Conservation (phyloP, 2,797 vertebrate species). For the Chiroxiphia lanceolata region DNA sequence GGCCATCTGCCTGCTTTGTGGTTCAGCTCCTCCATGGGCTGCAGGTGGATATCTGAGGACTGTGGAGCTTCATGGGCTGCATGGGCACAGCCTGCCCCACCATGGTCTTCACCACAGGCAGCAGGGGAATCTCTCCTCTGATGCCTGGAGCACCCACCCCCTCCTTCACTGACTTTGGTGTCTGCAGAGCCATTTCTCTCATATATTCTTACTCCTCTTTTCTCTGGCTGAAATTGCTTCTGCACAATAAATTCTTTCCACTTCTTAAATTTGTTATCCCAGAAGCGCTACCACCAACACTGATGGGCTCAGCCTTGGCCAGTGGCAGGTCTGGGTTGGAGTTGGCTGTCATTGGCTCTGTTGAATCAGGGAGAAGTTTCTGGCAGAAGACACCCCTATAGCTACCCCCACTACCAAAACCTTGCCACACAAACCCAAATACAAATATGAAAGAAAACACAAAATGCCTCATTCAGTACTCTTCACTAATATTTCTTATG, state of each 20-base stretch:
- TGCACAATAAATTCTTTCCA: background rate
- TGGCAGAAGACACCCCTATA: background rate
- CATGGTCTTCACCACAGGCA: background rate
- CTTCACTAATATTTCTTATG: background rate
- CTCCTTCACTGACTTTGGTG: background rate
- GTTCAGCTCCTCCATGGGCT: background rate
- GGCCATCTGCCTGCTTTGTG: background rate
- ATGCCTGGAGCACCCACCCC: background rate
- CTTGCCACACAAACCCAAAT: background rate
- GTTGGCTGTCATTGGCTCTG: background rate
- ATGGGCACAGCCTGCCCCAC: background rate
- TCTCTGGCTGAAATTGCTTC: background rate
- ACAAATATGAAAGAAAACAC: background rate
- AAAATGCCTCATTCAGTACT: background rate
- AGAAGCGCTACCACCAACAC: rapidly evolving
- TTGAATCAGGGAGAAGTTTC: background rate
- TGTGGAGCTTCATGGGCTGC: background rate
- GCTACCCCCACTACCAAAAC: background rate
- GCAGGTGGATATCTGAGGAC: background rate
- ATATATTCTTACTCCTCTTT: background rate
- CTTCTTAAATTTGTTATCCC: background rate
- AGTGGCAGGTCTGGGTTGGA: background rate
- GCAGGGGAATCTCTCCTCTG: background rate
- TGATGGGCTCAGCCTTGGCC: background rate
- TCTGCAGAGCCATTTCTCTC: background rate